Conservation (phyloP, 2,797 vertebrate species). For the Etheostoma perlongum region DNA sequence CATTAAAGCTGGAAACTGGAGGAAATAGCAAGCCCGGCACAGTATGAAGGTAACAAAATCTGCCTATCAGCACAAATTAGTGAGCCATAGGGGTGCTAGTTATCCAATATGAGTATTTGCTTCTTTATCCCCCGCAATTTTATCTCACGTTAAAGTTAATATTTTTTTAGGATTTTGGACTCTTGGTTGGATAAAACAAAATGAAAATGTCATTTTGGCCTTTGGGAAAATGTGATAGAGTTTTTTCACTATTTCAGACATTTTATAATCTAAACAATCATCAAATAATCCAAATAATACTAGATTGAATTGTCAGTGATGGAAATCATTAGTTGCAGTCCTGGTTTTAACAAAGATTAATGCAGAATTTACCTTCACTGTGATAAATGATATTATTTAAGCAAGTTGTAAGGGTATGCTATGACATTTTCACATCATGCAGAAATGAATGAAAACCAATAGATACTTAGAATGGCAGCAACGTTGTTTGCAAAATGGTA, state of each 20-base stretch:
- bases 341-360: neutral
- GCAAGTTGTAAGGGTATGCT: conserved; percentile 2
- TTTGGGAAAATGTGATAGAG: neutral
- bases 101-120: no score
- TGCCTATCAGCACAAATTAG: neutral
- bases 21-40: neutral
- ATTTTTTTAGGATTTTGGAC: neutral
- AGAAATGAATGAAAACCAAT: neutral
- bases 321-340: neutral
- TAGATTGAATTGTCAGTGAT: neutral
- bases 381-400: neutral
- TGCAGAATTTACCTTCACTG: neutral
- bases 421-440: neutral
- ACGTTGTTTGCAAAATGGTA: conserved; percentile 1
- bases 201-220: neutral
- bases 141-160: neutral
- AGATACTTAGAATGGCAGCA: neutral
- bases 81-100: neutral
- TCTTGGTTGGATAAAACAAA: neutral
- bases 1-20: neutral
- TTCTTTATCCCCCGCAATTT: neutral
- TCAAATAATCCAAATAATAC: neutral
- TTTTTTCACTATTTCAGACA: neutral
- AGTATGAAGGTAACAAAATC: neutral
- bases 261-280: conserved; percentile 2